Base-by-base conservation (phyloP, 2,888 invertebrate species). In the Minunthozetes semirufus region DNA sequence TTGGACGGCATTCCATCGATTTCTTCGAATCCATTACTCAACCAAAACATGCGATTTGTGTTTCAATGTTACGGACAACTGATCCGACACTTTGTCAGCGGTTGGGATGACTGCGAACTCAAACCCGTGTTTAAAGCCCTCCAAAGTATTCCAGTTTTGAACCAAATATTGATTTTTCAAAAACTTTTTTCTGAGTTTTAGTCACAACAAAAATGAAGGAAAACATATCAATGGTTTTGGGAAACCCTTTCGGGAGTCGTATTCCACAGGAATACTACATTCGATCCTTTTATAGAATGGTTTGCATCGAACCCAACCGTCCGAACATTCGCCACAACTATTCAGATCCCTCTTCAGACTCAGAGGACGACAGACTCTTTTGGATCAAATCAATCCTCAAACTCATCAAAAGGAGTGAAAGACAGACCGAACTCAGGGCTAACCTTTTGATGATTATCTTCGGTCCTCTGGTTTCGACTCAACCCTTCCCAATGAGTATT, bases 61-160 rank as follows among this genome's bases (percentile, higher is more conserved):
- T 63, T 74, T 38, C 42, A 74, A 71, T 74, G 68, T 48, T 74
- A 70, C 19, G 63, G 53, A 22, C 33, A 70, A 70, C 19, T 50
- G n/a, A 50, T 74, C 8, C 46, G 50, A 17, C 9, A 33, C 11
- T 33, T 74, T 9, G 70, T 74, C 22, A 17, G 29, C 33, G 74
- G 74, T 56, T 74, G 74, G 74, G 50, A 53, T 15, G 70, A 74
- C 66, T 74, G 17, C 17, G 74, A 74, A 50, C 29, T 66, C 46
- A 25, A 38, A 33, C 25, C 22, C n/a, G 50, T 74, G 22, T 74
- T 53, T 22, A 38, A 68, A 33, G 17, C 17, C 3, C 50, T 74
- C 15, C 15, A 74, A 56, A 48, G 74, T 74, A 68, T 33, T 15
- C 13, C 19, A 19, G 2, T 42, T 56, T 56, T 8, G 27, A 17